A percentile compares a stretch with the other conserved stretches of the same genome.
Conservation (phyloP, 2,797 vertebrate genomes). For the Masticophis lateralis region DNA sequence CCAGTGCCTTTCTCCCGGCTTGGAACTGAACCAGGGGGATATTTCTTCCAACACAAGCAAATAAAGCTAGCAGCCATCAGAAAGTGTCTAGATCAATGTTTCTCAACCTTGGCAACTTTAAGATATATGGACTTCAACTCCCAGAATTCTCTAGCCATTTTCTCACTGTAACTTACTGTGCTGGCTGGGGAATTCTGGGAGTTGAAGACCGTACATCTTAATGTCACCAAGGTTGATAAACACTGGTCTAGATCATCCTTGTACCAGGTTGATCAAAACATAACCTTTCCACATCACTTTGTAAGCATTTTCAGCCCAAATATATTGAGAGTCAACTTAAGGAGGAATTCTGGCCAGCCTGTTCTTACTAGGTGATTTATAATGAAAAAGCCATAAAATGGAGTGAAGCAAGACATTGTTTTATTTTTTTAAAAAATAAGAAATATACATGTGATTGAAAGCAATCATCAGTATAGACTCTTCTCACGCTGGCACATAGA, state of each 20-base stretch:
- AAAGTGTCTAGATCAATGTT: background rate
- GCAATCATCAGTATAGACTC: background rate
- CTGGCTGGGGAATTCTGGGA: background rate
- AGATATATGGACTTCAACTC: background rate
- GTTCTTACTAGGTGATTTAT: background rate
- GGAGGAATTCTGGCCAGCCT: background rate
- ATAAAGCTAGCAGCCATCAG: background rate
- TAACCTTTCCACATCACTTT: background rate
- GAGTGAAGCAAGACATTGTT: background rate
- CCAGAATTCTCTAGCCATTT: background rate
- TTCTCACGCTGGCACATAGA: background rate
- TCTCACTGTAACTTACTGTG: background rate
- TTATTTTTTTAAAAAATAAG: background rate
- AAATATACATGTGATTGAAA: background rate
- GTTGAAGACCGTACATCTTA: background rate
- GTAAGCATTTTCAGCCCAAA: background rate
- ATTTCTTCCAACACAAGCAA: background rate
- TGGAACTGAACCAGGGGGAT: no score
- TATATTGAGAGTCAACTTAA: background rate
- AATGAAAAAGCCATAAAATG: background rate
- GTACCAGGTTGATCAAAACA: background rate
- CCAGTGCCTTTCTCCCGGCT: no score
- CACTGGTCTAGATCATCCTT: background rate
- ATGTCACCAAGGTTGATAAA: background rate
- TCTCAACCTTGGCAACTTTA: background rate